A percentile compares a stretch with the other conserved stretches of the same genome.
Evolutionary conservation across 2,113 vertebrate species (phyloP).

Genomic region (Saccopteryx leptura): DNA sequence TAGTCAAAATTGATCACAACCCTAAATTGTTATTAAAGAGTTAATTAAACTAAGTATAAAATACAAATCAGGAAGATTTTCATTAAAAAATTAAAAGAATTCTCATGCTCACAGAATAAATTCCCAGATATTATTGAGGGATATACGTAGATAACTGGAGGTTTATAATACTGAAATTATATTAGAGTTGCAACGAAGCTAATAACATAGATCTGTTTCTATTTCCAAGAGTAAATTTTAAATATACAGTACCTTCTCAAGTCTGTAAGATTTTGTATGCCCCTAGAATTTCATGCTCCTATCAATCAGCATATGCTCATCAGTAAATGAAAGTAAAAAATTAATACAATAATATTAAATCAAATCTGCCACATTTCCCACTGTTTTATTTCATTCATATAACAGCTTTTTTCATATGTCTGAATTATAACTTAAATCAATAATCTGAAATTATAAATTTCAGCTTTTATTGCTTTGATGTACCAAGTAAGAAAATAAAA

Average conservation of each 20-base stretch:
- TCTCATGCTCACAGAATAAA: conserved; percentile 3
- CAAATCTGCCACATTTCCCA: not conserved
- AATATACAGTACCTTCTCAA: not conserved
- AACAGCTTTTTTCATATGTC: not conserved
- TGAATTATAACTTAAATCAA: conserved; percentile 57
- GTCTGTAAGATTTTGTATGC: not conserved
- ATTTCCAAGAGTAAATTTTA: not conserved
- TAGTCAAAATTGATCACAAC: conserved; percentile 48
- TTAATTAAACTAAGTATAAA: conserved; percentile 38
- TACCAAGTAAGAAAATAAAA: conserved; percentile 58
- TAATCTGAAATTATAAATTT: conserved; percentile 53
- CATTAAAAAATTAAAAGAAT: conserved; percentile 36
- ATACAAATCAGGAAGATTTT: conserved; percentile 57
- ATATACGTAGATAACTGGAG: not conserved
- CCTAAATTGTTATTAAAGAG: conserved; percentile 46
- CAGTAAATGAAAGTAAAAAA: conserved; percentile 12
- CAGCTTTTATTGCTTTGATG: conserved; percentile 41
- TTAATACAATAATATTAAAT: conserved; percentile 13
- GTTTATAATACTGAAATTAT: not conserved
- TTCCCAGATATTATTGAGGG: not conserved
- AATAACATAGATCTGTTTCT: not conserved
- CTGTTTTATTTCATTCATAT: not conserved
- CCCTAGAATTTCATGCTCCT: conserved; percentile 48
- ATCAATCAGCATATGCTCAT: not conserved
- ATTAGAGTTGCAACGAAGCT: conserved; percentile 31